These are phyloP conservation scores for Crenichthys baileyi DNA, from an alignment of 2,797 vertebrate species.

Conservation along the genomic window DNA sequence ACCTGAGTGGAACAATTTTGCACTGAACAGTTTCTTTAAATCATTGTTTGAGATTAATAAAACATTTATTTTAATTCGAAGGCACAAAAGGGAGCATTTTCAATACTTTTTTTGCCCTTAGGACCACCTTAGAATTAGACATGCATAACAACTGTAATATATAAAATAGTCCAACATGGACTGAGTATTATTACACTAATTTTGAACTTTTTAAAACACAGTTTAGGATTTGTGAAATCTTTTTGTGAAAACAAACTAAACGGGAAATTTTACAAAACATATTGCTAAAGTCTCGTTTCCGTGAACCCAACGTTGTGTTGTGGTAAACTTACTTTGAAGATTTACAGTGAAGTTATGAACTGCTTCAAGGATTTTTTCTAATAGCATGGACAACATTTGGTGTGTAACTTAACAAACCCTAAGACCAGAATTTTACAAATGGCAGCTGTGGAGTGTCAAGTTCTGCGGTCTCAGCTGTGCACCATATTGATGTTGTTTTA, in stretches of 20 bases:
- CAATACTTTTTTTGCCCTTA: not conserved
- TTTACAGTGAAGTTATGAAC: slow-evolving; percentile 33
- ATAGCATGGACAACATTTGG: slow-evolving; percentile 61
- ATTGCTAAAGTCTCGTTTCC: not conserved
- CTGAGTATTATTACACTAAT: not conserved
- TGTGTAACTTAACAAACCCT: slow-evolving; percentile 62
- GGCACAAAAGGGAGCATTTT: not conserved
- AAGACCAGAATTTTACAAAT: slow-evolving; percentile 76
- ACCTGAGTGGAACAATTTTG: not conserved
- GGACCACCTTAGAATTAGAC: not conserved
- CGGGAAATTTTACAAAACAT: not conserved
- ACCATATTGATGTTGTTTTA: slow-evolving; percentile 75
- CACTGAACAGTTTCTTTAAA: not conserved
- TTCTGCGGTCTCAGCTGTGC: slow-evolving; percentile 80
- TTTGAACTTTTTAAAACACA: not conserved
- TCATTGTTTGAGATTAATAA: not conserved
- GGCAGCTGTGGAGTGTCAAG: slow-evolving; percentile 73
- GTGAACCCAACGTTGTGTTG: not conserved
- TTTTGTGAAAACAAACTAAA: not conserved
- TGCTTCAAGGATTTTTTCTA: slow-evolving; percentile 30
- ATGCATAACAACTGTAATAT: not conserved
- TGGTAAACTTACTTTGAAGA: slow-evolving; percentile 4
- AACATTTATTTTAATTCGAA: not conserved
- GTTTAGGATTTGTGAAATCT: not conserved
- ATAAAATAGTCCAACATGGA: not conserved